Base-by-base conservation (phyloP, 2,113 vertebrate species). In the Leptosomus discolor region DNA sequence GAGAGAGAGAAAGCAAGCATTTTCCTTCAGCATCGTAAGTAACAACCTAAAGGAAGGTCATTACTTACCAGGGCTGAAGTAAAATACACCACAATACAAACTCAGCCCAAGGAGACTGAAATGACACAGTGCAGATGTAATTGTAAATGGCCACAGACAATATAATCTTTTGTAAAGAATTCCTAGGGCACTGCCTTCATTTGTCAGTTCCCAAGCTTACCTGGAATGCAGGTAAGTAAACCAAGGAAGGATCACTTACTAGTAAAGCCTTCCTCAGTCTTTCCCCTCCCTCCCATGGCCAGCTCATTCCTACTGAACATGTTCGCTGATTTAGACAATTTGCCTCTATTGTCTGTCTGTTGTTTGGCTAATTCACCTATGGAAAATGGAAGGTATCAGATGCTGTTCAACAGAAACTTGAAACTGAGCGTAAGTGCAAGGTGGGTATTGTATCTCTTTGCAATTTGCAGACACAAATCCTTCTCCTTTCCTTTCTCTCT, bases 341-440 rank as follows among this genome's bases (percentile, higher is more conserved):
- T 94, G 91, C 92, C 95, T 87, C 85, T 91, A 82, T 95, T 98
- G 69, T 96, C 92, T 91, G 50, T 45, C 57, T 86, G 92, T 91
- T 97, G 95, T 97, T 96, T 45, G 45, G 70, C 94, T 97, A 96
- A 97, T 97, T 98, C 83, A 46, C 63, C 85, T 94, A 41, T 90
- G 92, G 95, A 97, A 97, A 98, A 97, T 56, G 64, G 82, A 89
- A 88, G 23, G 39, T 96, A 97, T 97, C 96, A 39, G 85, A 93
- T 98, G 97, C 77, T 96, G 63, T 46, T 92, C 88, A 24, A 65
- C 60, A 50, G 96, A 97, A 98, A 98, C 90, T 60, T 96, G 95
- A 97, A 91, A 95, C 97, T 70, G 45, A 78, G 77, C 70, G 18
- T 85, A 92, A 92, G 94, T 88, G 92, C 94, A 96, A 85, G 85